Conservation (phyloP, 2,797 vertebrate species). For the Labeo calbasu region DNA sequence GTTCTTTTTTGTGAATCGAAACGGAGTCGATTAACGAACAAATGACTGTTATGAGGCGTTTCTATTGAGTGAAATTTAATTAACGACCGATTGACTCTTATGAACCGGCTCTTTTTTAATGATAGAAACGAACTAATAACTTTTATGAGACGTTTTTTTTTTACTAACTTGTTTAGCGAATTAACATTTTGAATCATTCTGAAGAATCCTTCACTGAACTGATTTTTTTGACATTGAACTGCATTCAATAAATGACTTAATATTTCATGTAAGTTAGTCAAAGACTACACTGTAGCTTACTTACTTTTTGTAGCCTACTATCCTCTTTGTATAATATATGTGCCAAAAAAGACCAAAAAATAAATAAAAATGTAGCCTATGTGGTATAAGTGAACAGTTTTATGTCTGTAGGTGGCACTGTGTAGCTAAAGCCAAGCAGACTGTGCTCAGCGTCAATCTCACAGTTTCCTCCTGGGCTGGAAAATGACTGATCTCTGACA, state of each 20-base stretch:
- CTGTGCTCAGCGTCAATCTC: background rate
- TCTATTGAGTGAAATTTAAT: background rate
- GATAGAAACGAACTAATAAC: too few relatives aligned
- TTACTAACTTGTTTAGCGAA: background rate
- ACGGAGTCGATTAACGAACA: too few relatives aligned
- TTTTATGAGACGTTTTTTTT: too few relatives aligned
- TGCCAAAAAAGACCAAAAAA: background rate
- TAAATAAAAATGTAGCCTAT: background rate
- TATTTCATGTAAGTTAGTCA: background rate
- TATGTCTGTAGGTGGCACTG: constrained; percentile 40
- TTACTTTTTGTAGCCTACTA: background rate
- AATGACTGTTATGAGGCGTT: too few relatives aligned
- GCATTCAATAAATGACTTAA: too few relatives aligned
- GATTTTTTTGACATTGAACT: background rate
- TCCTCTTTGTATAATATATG: background rate
- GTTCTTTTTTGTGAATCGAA: too few relatives aligned
- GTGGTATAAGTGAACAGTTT: background rate
- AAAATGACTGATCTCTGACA: constrained; percentile 52
- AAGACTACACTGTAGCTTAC: background rate
- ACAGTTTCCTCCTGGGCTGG: constrained; percentile 43
- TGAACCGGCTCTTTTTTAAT: too few relatives aligned
- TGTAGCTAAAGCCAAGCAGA: constrained; percentile 23
- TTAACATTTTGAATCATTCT: background rate
- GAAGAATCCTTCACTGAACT: background rate
- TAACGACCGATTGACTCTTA: background rate